Evolutionary conservation across 1,140 invertebrate species (phyloP).

Genomic region (Trichonephila inaurata): DNA sequence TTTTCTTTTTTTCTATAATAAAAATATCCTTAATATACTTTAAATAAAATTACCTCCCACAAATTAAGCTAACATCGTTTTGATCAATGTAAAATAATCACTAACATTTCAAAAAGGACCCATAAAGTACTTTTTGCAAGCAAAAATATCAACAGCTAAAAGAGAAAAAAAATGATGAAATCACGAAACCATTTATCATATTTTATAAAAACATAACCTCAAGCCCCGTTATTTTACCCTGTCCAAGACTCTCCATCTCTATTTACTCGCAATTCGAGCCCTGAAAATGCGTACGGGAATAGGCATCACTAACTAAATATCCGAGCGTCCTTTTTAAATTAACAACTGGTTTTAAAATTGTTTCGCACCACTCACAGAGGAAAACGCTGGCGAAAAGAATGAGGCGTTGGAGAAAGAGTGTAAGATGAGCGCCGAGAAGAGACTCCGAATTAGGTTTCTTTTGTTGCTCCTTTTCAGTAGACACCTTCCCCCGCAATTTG

Average conservation of each 20-base stretch:
- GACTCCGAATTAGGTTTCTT: conserved; percentile 40
- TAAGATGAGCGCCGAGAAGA: not conserved
- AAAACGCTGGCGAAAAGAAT: not conserved
- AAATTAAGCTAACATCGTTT: no score
- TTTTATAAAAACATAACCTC: not conserved
- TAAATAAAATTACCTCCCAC: no score
- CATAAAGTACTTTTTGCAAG: no score
- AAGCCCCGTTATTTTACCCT: not conserved
- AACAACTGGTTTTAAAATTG: conserved; percentile 1
- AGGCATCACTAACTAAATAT: not conserved
- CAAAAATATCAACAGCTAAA: no score
- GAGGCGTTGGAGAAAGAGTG: not conserved
- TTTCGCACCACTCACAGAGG: not conserved
- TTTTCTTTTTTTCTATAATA: no score
- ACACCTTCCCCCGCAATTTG: conserved; percentile 40
- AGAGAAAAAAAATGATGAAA: no score
- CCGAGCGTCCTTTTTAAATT: not conserved
- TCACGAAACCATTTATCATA: no score
- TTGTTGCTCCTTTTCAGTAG: conserved; percentile 21
- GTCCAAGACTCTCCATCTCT: not conserved
- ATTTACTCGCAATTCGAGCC: not conserved
- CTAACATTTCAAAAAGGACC: no score
- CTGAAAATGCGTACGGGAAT: not conserved
- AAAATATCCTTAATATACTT: no score
- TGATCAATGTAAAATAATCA: no score